phyloP scores from a whole-genome alignment of 2,888 invertebrate species.

The Trissolcus brochymenae region DNA sequence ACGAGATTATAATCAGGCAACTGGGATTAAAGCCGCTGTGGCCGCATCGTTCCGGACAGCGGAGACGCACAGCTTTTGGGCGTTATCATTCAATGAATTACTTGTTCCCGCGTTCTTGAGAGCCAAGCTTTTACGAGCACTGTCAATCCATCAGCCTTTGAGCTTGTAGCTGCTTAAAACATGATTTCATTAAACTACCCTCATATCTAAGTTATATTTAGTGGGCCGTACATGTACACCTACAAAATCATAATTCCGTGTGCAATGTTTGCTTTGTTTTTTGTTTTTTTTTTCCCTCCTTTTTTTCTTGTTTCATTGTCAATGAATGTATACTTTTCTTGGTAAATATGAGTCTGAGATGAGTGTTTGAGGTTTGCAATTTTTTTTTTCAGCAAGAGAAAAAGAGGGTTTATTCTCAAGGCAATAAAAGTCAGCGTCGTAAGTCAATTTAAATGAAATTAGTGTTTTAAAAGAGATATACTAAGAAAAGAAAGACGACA shows the following conservation, averaged over 20 bases:
- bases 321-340: not conserved
- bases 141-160: constrained; percentile 69
- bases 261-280: no score
- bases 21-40: constrained; percentile 70
- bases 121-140: constrained; percentile 66
- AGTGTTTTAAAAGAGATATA: not conserved
- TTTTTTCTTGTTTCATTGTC: not conserved
- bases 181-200: constrained; percentile 68
- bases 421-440: constrained; percentile 3
- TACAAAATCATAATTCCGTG: no score
- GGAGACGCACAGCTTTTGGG: constrained; percentile 58
- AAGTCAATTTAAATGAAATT: constrained; percentile 33
- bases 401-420: no score
- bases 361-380: no score
- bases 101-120: constrained; percentile 55
- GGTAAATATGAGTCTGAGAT: no score
- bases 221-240: constrained; percentile 9
- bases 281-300: no score
- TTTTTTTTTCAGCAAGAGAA: no score
- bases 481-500: not conserved
- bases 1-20: constrained; percentile 75
- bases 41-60: constrained; percentile 58
- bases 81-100: constrained; percentile 56
- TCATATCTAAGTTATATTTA: constrained; percentile 48
- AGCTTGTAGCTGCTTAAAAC: constrained; percentile 64